Conservation (phyloP, 2,797 vertebrate species). For the Synanceia verrucosa region DNA sequence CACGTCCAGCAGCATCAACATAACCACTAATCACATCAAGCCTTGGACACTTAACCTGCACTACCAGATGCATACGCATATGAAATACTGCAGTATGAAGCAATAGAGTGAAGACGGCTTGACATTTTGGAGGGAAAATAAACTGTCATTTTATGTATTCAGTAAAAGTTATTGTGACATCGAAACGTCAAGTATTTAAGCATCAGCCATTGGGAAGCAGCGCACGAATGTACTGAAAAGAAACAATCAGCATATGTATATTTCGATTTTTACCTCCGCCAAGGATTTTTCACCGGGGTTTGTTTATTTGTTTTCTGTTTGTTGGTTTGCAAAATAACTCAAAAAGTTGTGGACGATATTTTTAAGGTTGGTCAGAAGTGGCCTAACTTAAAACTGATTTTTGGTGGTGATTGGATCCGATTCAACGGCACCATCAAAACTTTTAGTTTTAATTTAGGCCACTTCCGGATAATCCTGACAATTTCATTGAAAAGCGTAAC, state of each 20-base stretch:
- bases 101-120: not conserved
- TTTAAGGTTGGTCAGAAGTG: no score
- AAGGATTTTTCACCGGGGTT: no score
- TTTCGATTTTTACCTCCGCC: no score
- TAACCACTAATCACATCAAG: slow-evolving; percentile 52
- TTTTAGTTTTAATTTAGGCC: no score
- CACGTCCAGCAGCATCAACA: slow-evolving; percentile 47
- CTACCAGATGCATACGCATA: not conserved
- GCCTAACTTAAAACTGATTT: no score
- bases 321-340: no score
- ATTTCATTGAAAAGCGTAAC: no score
- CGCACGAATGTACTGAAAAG: not conserved
- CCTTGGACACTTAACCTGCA: slow-evolving; percentile 34
- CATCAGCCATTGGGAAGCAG: not conserved
- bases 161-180: not conserved
- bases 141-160: not conserved
- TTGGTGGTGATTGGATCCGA: no score
- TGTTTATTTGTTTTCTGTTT: no score
- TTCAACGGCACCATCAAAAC: no score
- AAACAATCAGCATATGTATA: not conserved
- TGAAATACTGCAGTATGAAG: not conserved
- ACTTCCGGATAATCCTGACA: no score
- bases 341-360: no score
- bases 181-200: not conserved
- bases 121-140: not conserved